Evolutionary conservation across 2,797 vertebrate genomes (phyloP).

Genomic region (Intellagama lesueurii): DNA sequence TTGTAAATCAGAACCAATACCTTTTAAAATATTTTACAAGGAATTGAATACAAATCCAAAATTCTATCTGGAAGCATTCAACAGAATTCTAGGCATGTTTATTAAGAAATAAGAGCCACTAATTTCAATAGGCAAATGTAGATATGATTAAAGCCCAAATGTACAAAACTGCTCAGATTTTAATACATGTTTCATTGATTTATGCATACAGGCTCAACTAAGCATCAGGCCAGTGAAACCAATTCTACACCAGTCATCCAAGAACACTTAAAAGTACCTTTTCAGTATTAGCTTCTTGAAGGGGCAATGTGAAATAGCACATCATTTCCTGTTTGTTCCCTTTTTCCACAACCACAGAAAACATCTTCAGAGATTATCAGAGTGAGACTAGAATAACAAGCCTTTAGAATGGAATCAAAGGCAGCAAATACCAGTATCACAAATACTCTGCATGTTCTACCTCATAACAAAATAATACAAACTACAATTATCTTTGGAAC

Average conservation of each 20-base stretch:
- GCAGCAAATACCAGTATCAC: background rate
- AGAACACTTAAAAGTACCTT: background rate
- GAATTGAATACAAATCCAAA: background rate
- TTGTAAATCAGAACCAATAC: background rate
- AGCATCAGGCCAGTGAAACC: background rate
- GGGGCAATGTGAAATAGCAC: background rate
- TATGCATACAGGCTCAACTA: background rate
- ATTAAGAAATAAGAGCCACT: background rate
- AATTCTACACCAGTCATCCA: background rate
- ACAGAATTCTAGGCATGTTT: background rate
- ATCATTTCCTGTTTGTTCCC: background rate
- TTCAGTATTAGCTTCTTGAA: background rate
- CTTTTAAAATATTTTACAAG: background rate
- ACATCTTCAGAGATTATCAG: background rate
- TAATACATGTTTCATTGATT: background rate
- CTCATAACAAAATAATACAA: background rate
- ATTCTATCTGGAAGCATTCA: background rate
- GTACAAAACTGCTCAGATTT: background rate
- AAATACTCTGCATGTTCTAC: background rate
- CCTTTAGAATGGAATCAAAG: background rate
- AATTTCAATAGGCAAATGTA: background rate
- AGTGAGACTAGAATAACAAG: slow-evolving; percentile 6
- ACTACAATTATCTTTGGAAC: background rate
- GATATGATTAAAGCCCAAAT: background rate
- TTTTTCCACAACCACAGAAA: background rate